phyloP scores from a whole-genome alignment of 30 jellyfish, hydroid and myxozoan species.

The Hydra vulgaris region DNA sequence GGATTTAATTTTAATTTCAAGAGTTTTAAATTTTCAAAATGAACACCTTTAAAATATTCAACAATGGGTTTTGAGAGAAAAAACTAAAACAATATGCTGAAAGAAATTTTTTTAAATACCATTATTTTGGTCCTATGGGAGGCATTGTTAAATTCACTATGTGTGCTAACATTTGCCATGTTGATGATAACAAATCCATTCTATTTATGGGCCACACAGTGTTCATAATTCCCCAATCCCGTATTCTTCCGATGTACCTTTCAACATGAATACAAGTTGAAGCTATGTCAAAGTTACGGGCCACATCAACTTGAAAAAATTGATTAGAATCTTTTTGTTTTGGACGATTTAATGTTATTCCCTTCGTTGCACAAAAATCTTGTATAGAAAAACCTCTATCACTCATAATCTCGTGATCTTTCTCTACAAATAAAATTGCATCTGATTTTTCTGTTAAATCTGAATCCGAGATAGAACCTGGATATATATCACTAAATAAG shows the following conservation, averaged over 20 bases:
- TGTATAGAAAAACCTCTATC: no score
- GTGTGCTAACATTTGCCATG: slow-evolving; percentile 8
- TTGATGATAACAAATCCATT: slow-evolving; percentile 11
- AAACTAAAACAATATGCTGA: no score
- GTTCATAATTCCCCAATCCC: slow-evolving; percentile 9
- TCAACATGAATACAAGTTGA: slow-evolving; percentile 2
- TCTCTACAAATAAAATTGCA: no score
- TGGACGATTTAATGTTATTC: no score
- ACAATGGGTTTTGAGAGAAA: not conserved
- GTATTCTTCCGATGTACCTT: not conserved
- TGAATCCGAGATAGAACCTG: no score
- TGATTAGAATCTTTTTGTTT: no score
- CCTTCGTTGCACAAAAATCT: no score
- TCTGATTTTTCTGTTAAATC: no score
- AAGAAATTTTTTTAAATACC: not conserved
- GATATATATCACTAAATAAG: no score
- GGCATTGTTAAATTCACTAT: not conserved
- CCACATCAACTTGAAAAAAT: no score
- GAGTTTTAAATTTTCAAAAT: not conserved
- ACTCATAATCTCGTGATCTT: no score
- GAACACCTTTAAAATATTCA: not conserved
- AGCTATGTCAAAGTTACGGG: no score
- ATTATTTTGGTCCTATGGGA: not conserved
- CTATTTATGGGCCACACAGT: slow-evolving; percentile 10
- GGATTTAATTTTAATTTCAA: slow-evolving; percentile 1